A percentile compares a stretch with the other conserved stretches of the same genome.
Conservation (phyloP, 2,113 vertebrate species). For the Rhinichthys klamathensis region DNA sequence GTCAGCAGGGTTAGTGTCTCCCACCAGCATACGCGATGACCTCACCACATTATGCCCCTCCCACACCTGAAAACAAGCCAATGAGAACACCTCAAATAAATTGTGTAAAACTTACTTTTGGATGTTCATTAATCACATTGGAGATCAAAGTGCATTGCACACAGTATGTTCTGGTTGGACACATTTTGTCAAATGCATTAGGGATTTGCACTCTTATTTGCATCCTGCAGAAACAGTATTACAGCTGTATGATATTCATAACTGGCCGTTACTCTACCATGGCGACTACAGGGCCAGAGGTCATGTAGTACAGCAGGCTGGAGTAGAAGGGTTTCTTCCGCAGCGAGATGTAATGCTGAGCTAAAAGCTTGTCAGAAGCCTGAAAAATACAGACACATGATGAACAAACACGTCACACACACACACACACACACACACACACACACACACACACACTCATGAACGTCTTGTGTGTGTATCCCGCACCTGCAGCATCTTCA, state of each 20-base stretch:
- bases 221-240: neutral
- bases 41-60: slow-evolving; percentile 88
- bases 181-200: neutral
- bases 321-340: slow-evolving; percentile 88
- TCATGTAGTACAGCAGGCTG: slow-evolving; percentile 86
- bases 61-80: slow-evolving; percentile 82
- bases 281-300: slow-evolving; percentile 88
- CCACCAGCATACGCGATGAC: slow-evolving; percentile 84
- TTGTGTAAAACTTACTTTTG: neutral
- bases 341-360: slow-evolving; percentile 86
- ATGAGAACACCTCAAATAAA: no score
- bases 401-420: neutral
- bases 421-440: no score
- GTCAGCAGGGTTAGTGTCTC: slow-evolving; percentile 79
- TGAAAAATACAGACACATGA: slow-evolving; percentile 58
- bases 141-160: neutral
- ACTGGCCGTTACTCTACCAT: slow-evolving; percentile 81
- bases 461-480: neutral
- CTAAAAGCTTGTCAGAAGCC: slow-evolving; percentile 83
- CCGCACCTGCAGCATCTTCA: slow-evolving; percentile 91
- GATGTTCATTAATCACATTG: no score
- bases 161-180: neutral
- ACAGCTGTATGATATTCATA: neutral
- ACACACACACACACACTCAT: neutral
- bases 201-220: neutral